phyloP scores from a whole-genome alignment of 1,140 invertebrate genomes.

The Neuroterus valhalla region DNA sequence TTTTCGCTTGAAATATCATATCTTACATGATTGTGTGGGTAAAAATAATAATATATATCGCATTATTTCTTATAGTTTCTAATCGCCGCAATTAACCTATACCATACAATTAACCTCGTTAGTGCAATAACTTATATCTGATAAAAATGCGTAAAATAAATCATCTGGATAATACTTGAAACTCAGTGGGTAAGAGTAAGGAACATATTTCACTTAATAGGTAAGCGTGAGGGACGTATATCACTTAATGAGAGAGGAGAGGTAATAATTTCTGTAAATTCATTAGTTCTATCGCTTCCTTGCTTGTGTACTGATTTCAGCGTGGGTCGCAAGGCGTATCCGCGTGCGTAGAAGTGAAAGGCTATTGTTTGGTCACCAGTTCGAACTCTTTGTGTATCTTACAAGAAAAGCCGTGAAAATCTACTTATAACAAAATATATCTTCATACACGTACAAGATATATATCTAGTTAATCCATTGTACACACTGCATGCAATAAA shows the following conservation, averaged over 20 bases:
- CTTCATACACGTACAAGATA: constrained; percentile 40
- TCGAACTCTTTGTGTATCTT: constrained; percentile 50
- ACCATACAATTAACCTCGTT: too few relatives aligned
- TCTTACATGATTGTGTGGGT: too few relatives aligned
- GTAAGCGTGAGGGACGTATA: neutral
- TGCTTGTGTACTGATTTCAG: constrained; percentile 51
- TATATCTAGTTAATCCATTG: constrained; percentile 11
- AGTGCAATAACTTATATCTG: too few relatives aligned
- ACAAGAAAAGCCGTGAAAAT: constrained; percentile 56
- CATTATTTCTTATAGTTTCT: too few relatives aligned
- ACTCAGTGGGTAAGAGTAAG: neutral
- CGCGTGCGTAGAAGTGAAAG: constrained; percentile 59
- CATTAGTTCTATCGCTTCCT: constrained; percentile 35
- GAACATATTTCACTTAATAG: constrained; percentile 11
- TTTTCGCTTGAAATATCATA: neutral
- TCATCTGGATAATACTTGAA: neutral
- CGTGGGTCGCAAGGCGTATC: constrained; percentile 55
- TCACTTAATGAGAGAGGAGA: constrained; percentile 36
- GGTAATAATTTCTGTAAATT: constrained; percentile 45
- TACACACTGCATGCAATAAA: constrained; percentile 31
- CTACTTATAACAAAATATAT: neutral
- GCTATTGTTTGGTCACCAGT: constrained; percentile 60
- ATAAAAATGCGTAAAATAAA: too few relatives aligned
- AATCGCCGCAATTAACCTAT: too few relatives aligned
- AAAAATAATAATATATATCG: too few relatives aligned